Conservation (phyloP, 2,113 vertebrate genomes). For the Stomatorhinus ivindoensis region DNA sequence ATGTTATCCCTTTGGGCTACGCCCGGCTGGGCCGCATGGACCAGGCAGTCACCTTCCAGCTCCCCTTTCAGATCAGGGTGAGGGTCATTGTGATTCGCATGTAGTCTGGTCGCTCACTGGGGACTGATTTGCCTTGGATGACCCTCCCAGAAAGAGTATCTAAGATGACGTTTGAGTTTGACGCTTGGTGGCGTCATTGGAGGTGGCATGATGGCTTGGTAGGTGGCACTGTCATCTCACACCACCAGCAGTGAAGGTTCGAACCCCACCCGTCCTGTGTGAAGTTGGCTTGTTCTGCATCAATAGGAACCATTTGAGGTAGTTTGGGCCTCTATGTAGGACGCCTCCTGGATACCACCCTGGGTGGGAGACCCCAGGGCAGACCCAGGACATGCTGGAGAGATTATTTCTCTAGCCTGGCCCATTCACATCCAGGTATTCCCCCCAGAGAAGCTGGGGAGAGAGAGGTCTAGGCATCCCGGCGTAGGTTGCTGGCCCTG, state of each 20-base stretch:
- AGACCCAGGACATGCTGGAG: not conserved
- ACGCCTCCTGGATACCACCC: not conserved
- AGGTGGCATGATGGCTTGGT: not conserved
- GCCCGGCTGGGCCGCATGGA: not conserved
- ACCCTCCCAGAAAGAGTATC: not conserved
- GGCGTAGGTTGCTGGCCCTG: not conserved
- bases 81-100: not conserved
- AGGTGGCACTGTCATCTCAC: not conserved
- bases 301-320: not conserved
- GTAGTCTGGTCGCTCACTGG: not conserved
- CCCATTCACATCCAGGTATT: not conserved
- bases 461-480: not conserved
- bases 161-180: not conserved
- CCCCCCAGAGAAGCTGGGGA: not conserved
- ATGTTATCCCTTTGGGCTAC: not conserved
- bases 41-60: not conserved
- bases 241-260: not conserved
- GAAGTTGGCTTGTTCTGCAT: not conserved
- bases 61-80: not conserved
- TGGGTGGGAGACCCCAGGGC: not conserved
- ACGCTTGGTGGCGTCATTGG: not conserved
- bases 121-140: not conserved
- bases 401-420: not conserved
- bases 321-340: not conserved
- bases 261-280: not conserved